Percentiles rank a stretch among this genome's conserved stretches.
Conservation (phyloP, 2,113 vertebrate genomes). For the Columbina picui region DNA sequence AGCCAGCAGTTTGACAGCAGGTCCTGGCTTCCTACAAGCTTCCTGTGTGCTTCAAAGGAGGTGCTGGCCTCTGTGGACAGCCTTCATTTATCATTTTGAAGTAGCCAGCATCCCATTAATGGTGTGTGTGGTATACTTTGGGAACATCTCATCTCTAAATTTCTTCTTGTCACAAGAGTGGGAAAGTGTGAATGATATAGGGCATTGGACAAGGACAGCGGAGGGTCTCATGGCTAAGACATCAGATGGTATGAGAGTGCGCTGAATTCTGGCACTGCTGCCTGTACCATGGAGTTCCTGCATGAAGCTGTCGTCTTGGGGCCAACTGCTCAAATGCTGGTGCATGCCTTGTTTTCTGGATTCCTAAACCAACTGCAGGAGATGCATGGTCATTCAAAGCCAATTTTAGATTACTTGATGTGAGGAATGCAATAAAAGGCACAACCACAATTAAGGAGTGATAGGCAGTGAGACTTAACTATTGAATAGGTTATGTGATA, state of each 20-base stretch:
- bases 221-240: not conserved
- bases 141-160: not conserved
- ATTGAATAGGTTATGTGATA: not conserved
- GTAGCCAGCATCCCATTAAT: not conserved
- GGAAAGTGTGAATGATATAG: not conserved
- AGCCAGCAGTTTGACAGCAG: not conserved
- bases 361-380: constrained; percentile 16
- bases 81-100: not conserved
- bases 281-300: not conserved
- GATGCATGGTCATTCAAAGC: not conserved
- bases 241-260: not conserved
- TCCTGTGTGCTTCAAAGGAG: not conserved
- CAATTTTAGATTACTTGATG: not conserved
- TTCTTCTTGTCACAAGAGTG: not conserved
- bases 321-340: not conserved
- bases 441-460: not conserved
- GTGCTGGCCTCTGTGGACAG: not conserved
- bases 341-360: not conserved
- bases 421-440: constrained; percentile 32
- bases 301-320: not conserved
- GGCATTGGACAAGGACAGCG: not conserved
- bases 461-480: not conserved
- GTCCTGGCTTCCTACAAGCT: not conserved
- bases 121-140: accelerated
- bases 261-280: not conserved